These are phyloP conservation scores for Dendrocopos noguchii DNA, from an alignment of 2,113 vertebrate species.

Conservation along the genomic window DNA sequence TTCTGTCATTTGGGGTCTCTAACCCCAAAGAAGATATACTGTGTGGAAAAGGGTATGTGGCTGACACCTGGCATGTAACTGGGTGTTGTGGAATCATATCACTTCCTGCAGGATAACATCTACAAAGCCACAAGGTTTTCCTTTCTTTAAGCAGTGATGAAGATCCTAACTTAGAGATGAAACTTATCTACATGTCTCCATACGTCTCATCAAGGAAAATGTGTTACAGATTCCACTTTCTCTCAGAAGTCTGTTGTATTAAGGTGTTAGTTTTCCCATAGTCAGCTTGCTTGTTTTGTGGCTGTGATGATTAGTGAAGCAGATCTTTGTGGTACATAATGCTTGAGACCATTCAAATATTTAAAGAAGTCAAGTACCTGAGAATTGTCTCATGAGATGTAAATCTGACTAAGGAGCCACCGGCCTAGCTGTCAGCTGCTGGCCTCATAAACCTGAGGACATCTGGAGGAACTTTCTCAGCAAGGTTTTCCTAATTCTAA, in stretches of 20 bases:
- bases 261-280: neutral
- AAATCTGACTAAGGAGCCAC: neutral
- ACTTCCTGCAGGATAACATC: neutral
- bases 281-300: neutral
- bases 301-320: neutral
- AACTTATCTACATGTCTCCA: neutral
- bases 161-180: neutral
- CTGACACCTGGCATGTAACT: neutral
- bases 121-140: neutral
- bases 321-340: neutral
- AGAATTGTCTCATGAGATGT: neutral
- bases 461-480: neutral
- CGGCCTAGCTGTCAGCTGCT: neutral
- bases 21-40: neutral
- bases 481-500: neutral
- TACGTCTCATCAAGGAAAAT: neutral
- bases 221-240: neutral
- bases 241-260: neutral
- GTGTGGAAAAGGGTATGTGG: neutral
- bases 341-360: neutral
- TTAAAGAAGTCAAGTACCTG: neutral
- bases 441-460: neutral
- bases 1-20: neutral
- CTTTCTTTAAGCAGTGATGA: neutral
- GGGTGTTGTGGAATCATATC: neutral